Conservation (phyloP, 1,140 invertebrate genomes). For the Drosophila orena region DNA sequence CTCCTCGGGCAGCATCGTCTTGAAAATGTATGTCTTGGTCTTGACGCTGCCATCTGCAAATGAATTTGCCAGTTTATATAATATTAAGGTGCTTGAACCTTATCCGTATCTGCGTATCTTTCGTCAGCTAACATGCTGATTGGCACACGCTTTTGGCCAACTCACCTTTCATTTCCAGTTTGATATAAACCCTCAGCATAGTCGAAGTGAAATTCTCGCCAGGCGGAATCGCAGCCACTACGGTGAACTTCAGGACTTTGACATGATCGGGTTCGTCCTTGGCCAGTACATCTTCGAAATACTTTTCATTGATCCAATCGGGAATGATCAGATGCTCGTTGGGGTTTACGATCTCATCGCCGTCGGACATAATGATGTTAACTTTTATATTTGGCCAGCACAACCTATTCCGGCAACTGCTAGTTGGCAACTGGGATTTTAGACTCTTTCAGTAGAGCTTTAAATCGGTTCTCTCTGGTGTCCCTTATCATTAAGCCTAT, state of each 20-base stretch:
- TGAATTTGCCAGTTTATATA: too few species aligned
- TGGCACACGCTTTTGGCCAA: neutral
- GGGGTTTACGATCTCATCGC: constrained; percentile 63
- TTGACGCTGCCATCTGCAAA: constrained; percentile 44
- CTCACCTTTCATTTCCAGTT: constrained; percentile 70
- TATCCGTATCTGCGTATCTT: too few species aligned
- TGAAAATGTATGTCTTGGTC: constrained; percentile 54
- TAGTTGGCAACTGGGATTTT: constrained; percentile 6
- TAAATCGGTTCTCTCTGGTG: constrained; percentile 7
- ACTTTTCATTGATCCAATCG: constrained; percentile 85
- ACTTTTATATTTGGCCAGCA: neutral
- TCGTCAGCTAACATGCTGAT: too few species aligned
- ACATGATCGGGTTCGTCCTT: constrained; percentile 79
- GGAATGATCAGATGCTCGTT: constrained; percentile 74
- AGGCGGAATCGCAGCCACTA: constrained; percentile 65
- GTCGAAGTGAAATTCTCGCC: constrained; percentile 75
- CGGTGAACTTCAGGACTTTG: constrained; percentile 60
- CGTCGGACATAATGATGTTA: constrained; percentile 16
- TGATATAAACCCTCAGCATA: constrained; percentile 67
- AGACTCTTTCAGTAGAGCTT: neutral
- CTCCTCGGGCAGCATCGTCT: constrained; percentile 59
- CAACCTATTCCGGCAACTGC: constrained; percentile 7
- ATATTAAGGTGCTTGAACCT: too few species aligned
- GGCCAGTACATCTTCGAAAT: constrained; percentile 83
- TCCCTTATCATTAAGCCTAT: constrained; percentile 13